A percentile compares a stretch with the other conserved stretches of the same genome.
Conservation (phyloP, 2,888 invertebrate species). For the Ceraclea dissimilis region DNA sequence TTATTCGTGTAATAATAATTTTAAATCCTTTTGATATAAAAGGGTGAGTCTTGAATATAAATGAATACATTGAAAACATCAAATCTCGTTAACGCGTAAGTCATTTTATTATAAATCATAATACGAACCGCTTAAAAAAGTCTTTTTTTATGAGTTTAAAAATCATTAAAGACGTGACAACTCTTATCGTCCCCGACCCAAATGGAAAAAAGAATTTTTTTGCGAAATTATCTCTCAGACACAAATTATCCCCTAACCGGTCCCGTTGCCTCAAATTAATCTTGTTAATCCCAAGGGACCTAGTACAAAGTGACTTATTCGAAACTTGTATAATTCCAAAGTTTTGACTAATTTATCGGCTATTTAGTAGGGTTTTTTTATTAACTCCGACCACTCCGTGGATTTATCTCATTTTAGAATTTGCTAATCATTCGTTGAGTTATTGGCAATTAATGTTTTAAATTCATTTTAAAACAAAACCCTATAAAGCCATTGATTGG, state of each 20-base stretch:
- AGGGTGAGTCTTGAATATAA: constrained; percentile 12
- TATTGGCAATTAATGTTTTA: too few relatives aligned
- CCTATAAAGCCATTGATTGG: too few relatives aligned
- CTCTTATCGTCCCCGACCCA: constrained; percentile 13
- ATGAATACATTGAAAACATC: constrained; percentile 13
- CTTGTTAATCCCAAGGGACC: constrained; percentile 22
- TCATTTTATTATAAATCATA: constrained; percentile 14
- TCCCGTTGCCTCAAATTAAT: constrained; percentile 23
- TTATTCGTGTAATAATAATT: not conserved
- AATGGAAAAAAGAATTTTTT: constrained; percentile 16
- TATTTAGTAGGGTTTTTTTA: not conserved
- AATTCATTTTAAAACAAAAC: too few relatives aligned
- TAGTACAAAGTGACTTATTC: constrained; percentile 4
- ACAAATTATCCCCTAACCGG: constrained; percentile 22
- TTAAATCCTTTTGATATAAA: not conserved
- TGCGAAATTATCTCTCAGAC: constrained; percentile 16
- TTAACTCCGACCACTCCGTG: not conserved
- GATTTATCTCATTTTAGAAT: not conserved
- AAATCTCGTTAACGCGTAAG: constrained; percentile 11
- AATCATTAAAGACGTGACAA: constrained; percentile 19
- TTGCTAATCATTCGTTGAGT: not conserved
- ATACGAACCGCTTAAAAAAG: constrained; percentile 8
- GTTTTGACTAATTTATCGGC: not conserved
- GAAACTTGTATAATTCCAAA: constrained; percentile 4
- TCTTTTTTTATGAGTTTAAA: constrained; percentile 17